Conservation (phyloP, 2,113 vertebrate genomes). For the Arothron firmamentum region DNA sequence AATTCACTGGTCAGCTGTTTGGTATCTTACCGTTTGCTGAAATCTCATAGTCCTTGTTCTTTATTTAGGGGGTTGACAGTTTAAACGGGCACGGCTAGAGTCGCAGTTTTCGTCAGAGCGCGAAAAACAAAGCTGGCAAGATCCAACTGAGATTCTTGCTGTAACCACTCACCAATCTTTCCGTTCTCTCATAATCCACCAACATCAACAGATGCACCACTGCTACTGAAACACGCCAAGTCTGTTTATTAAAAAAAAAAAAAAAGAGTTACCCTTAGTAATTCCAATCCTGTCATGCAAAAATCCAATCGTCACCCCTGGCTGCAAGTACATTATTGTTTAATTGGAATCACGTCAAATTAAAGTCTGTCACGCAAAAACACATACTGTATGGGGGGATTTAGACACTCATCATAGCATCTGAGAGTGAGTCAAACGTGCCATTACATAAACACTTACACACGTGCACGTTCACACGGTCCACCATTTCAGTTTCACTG, state of each 20-base stretch:
- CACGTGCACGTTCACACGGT: slow-evolving; percentile 11
- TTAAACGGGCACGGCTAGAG: too few species aligned
- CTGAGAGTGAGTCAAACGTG: slow-evolving; percentile 15
- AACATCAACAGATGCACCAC: slow-evolving; percentile 21
- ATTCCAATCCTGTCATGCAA: slow-evolving; percentile 22
- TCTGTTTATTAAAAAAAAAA: slow-evolving; percentile 7
- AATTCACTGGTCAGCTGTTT: too few species aligned
- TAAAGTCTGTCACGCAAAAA: slow-evolving; percentile 2
- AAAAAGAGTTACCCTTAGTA: slow-evolving; percentile 3
- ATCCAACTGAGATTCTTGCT: neutral
- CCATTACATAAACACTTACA: slow-evolving; percentile 32
- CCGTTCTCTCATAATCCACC: slow-evolving; percentile 17
- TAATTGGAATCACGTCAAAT: slow-evolving; percentile 21
- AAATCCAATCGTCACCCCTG: slow-evolving; percentile 24
- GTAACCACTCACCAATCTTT: slow-evolving; percentile 5
- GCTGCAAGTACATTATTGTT: neutral
- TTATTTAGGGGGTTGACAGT: too few species aligned
- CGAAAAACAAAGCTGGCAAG: too few species aligned
- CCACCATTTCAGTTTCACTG: neutral
- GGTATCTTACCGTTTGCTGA: too few species aligned
- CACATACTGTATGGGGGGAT: slow-evolving; percentile 6
- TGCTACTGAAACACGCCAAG: slow-evolving; percentile 15
- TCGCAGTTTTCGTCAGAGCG: too few species aligned
- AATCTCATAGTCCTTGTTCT: too few species aligned
- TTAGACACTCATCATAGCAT: slow-evolving; percentile 31